phyloP scores from a whole-genome alignment of 2,888 invertebrate genomes.

The Apodemia duryi region DNA sequence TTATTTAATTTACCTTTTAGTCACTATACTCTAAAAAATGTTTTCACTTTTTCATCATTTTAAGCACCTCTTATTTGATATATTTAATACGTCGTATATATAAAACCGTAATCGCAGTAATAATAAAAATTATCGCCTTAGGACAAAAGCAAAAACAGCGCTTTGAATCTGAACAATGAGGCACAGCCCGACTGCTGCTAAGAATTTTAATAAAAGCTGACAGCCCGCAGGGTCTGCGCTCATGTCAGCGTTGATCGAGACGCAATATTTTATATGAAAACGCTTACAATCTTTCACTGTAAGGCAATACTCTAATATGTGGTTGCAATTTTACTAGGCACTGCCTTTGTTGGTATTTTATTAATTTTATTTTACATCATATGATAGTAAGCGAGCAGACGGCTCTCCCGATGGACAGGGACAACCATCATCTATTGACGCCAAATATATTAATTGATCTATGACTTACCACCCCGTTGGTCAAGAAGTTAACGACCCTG shows the following conservation, averaged over 20 bases:
- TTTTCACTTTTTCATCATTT: too few species aligned
- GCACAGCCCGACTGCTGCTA: background rate
- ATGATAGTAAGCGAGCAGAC: too few species aligned
- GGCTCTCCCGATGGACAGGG: too few species aligned
- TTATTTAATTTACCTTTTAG: too few species aligned
- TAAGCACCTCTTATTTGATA: too few species aligned
- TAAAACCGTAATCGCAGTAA: background rate
- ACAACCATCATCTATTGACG: too few species aligned
- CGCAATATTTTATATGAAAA: background rate
- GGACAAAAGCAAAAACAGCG: conserved; percentile 9
- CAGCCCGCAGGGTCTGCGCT: background rate
- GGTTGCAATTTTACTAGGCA: background rate
- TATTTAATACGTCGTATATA: background rate
- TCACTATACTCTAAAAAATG: too few species aligned
- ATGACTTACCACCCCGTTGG: too few species aligned
- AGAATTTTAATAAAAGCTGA: conserved; percentile 15
- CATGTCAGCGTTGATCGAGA: conserved; percentile 3
- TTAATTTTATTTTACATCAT: too few species aligned
- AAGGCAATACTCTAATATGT: background rate
- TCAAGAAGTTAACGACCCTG: too few species aligned
- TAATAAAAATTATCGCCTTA: background rate
- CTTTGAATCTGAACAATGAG: conserved; percentile 10
- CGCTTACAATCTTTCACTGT: background rate
- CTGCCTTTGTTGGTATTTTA: background rate
- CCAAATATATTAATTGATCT: too few species aligned